These are phyloP conservation scores for Heliconius charithonia DNA, from an alignment of 2,888 invertebrate genomes.

Conservation along the genomic window DNA sequence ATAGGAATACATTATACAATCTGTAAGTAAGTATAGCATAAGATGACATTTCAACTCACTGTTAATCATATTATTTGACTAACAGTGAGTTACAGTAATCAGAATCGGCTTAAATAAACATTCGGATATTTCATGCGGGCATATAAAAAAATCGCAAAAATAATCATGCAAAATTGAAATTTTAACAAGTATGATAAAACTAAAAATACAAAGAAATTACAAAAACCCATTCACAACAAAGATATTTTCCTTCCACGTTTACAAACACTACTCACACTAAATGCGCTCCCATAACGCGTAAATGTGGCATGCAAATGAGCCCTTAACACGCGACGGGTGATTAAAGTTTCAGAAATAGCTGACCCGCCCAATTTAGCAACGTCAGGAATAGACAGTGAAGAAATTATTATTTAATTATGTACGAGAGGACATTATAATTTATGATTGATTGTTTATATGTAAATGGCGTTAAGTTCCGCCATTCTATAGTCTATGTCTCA, in stretches of 20 bases:
- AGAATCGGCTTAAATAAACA: no score
- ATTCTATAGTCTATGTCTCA: no score
- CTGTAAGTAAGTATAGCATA: no score
- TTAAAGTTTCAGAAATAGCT: slow-evolving; percentile 32
- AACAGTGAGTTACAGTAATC: no score
- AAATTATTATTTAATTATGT: not conserved
- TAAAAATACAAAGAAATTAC: not conserved
- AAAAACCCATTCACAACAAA: not conserved
- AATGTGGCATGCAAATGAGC: slow-evolving; percentile 26
- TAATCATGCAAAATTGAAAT: not conserved
- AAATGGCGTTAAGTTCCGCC: no score
- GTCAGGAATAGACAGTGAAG: not conserved
- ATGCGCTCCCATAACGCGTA: slow-evolving; percentile 17
- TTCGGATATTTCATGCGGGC: no score
- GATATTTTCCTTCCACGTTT: not conserved
- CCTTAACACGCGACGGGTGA: slow-evolving; percentile 27
- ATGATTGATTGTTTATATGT: no score
- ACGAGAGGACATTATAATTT: not conserved
- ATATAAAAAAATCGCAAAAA: not conserved
- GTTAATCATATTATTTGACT: no score
- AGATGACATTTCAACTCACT: no score
- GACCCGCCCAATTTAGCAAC: slow-evolving; percentile 18
- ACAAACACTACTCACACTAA: slow-evolving; percentile 11
- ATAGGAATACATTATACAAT: no score
- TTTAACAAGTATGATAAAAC: not conserved